Evolutionary conservation across 30 jellyfish, hydroid and myxozoan species (phyloP).

Genomic region (Chrysaora quinquecirrha): DNA sequence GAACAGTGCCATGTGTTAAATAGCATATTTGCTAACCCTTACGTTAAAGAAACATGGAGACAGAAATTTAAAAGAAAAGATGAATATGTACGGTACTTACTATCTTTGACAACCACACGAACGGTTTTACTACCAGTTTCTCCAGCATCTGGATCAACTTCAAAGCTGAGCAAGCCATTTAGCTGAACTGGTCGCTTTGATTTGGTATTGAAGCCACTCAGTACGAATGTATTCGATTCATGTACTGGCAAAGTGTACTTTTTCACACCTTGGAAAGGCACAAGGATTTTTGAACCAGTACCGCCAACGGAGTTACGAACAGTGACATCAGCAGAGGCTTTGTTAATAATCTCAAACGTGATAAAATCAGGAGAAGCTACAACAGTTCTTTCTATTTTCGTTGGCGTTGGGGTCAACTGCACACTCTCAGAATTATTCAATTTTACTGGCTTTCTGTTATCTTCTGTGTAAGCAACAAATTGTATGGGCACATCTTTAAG

Average conservation of each 20-base stretch:
- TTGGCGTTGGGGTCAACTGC: conserved; percentile 24
- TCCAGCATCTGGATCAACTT: neutral
- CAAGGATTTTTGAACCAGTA: neutral
- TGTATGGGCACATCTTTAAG: neutral
- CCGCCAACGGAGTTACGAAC: conserved; percentile 11
- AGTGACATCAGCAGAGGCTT: conserved; percentile 36
- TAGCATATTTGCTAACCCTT: too few relatives aligned
- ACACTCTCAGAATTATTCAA: conserved; percentile 8
- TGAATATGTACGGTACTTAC: conserved; percentile 19
- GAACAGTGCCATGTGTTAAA: too few relatives aligned
- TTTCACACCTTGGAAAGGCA: conserved; percentile 28
- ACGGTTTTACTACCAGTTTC: neutral
- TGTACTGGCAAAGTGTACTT: neutral
- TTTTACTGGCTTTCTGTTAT: neutral
- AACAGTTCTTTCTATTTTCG: neutral
- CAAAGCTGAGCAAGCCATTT: conserved; percentile 8
- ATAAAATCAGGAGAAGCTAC: conserved; percentile 12
- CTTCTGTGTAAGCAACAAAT: neutral
- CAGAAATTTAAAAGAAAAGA: neutral
- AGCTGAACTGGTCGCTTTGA: conserved; percentile 21
- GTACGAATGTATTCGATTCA: neutral
- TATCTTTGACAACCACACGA: conserved; percentile 18
- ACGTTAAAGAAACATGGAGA: too few relatives aligned
- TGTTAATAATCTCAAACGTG: conserved; percentile 21
- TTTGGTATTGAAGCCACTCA: conserved; percentile 28